Evolutionary conservation across 2,797 vertebrate species (phyloP).

Genomic region (Poeciliopsis infans): DNA sequence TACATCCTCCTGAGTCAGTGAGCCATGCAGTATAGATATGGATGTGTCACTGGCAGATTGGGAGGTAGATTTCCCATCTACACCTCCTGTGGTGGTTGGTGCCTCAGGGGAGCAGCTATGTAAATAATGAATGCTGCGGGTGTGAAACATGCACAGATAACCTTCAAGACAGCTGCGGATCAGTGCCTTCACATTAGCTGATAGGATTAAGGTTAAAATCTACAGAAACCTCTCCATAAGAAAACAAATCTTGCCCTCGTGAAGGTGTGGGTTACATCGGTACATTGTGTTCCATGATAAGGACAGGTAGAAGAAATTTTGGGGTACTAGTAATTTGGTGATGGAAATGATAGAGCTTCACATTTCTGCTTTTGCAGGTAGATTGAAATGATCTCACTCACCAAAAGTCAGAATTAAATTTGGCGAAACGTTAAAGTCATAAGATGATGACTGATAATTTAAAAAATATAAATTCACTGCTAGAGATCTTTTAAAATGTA

Average conservation of each 20-base stretch:
- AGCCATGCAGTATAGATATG: constrained; percentile 79
- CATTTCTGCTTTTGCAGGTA: constrained; percentile 36
- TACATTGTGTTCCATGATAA: constrained; percentile 72
- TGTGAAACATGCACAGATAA: constrained; percentile 83
- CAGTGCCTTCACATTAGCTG: constrained; percentile 82
- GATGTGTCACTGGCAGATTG: constrained; percentile 79
- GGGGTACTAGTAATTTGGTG: constrained; percentile 63
- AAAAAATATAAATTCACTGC: background rate
- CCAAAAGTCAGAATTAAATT: constrained; percentile 22
- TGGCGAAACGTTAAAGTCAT: constrained; percentile 33
- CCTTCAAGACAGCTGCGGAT: constrained; percentile 83
- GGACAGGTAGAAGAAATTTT: constrained; percentile 65
- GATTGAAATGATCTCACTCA: constrained; percentile 32
- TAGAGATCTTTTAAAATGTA: no score
- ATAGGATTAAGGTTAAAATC: constrained; percentile 85
- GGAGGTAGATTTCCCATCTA: constrained; percentile 79
- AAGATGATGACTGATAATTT: constrained; percentile 26
- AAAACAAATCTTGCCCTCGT: constrained; percentile 70
- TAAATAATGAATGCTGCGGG: constrained; percentile 84
- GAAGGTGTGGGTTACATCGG: constrained; percentile 64
- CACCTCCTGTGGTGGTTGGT: constrained; percentile 73
- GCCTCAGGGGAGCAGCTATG: constrained; percentile 77
- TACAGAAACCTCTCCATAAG: constrained; percentile 79
- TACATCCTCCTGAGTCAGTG: constrained; percentile 77
- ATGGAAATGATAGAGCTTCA: constrained; percentile 50